Base-by-base conservation (phyloP, 2,888 invertebrate genomes). In the Apotomis capreana region DNA sequence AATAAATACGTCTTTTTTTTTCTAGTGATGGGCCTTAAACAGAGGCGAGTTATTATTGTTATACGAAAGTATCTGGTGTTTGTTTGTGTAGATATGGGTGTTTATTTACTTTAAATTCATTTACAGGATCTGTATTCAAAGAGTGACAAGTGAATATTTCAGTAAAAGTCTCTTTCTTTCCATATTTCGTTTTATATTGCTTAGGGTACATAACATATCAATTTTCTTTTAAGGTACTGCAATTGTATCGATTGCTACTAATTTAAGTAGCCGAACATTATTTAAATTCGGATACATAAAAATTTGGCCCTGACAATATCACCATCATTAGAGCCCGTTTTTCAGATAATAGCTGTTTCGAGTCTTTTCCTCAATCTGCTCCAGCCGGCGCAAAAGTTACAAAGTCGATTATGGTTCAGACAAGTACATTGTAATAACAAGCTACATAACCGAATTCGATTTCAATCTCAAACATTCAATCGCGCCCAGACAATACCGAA, bases 1-100 rank as follows among this genome's bases (percentile, higher is more conserved):
- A 87, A 87, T 87, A 86, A 85, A 86, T 84, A 83, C 81, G 79
- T 84, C 83, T 83, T 82, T 81, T 81, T 81, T 84, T 81, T 83
- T 83, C 81, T 84, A 85, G 84, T 85, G 81, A 84, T 78, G 79
- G 76, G 79, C 78, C 81, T 81, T 76, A 79, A 78, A 81, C 82
- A 77, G 77, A 81, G 79, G 80, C 55, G n/a, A 74, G 79, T 78
- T 81, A 77, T 81, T 83, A 70, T 70, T 68, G 59, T 63, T 68
- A 13, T 52, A 55, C 26, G 46, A 52, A 52, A 68, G 58, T 15
- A 36, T 59, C 64, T 64, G 64, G 70, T 49, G 26, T 58, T 62
- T 62, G 55, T 55, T 69, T 57, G 36, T 10, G 64, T 26, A 44
- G 44, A 4, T 44, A 9, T 49, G 9, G 3, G 8, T 59, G 13